A percentile compares a stretch with the other conserved stretches of the same genome.
These are phyloP conservation scores for Nephotettix cincticeps DNA, from an alignment of 1,140 invertebrate species.

Conservation along the genomic window DNA sequence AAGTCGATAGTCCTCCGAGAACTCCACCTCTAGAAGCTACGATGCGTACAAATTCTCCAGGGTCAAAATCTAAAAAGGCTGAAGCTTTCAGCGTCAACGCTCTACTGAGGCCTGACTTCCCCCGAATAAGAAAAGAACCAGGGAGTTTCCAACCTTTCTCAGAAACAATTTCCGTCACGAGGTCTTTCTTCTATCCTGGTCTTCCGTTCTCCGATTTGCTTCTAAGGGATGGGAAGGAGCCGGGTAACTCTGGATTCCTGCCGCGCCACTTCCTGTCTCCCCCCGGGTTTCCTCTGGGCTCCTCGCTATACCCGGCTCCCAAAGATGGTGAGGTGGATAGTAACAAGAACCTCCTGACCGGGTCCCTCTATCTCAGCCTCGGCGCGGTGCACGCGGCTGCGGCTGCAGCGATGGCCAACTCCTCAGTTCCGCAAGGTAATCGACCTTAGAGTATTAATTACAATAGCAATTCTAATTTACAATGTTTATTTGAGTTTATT, in stretches of 20 bases:
- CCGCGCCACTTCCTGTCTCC: conserved; percentile 37
- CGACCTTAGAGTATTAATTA: no score
- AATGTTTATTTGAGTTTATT: no score
- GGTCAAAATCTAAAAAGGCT: conserved; percentile 57
- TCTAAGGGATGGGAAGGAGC: conserved; percentile 23
- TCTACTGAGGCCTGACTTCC: conserved; percentile 70
- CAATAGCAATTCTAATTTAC: no score
- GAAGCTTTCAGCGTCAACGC: conserved; percentile 78
- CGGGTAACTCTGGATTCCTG: conserved; percentile 14
- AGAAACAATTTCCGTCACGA: conserved; percentile 53
- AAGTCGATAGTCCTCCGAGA: conserved; percentile 65
- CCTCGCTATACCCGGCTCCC: conserved; percentile 34
- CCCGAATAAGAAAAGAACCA: conserved; percentile 55
- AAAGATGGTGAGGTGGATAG: conserved; percentile 46
- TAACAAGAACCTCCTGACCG: conserved; percentile 52
- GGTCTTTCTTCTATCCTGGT: conserved; percentile 62
- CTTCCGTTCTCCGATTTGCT: conserved; percentile 43
- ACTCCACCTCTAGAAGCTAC: conserved; percentile 50
- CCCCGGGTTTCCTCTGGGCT: conserved; percentile 33
- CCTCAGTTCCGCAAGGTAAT: conserved; percentile 30
- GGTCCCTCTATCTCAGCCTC: conserved; percentile 59
- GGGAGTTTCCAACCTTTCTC: conserved; percentile 50
- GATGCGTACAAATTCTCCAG: conserved; percentile 34
- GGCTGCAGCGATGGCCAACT: conserved; percentile 45
- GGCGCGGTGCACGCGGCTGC: conserved; percentile 57